phyloP scores from a whole-genome alignment of 2,797 vertebrate species.

The Dromococcyx pavoninus region DNA sequence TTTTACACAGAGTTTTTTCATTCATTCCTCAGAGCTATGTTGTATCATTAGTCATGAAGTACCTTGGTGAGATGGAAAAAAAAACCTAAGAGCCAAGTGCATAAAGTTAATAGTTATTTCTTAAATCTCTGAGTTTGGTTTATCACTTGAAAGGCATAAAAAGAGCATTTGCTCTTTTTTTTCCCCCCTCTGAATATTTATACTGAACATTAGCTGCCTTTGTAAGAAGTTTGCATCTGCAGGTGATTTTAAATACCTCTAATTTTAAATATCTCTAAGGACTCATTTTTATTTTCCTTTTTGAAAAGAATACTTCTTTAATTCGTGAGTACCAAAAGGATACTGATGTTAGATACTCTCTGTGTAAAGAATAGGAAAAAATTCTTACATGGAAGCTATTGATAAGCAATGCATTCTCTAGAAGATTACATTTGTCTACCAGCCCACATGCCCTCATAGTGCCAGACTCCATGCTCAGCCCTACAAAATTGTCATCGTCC shows the following conservation, averaged over 20 bases:
- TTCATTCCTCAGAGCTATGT: not conserved
- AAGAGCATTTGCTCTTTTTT: not conserved
- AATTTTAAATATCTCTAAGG: not conserved
- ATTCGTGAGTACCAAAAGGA: not conserved
- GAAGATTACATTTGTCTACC: not conserved
- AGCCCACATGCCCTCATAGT: not conserved
- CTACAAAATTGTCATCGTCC: slow-evolving; percentile 19
- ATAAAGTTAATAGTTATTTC: not conserved
- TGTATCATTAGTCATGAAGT: not conserved
- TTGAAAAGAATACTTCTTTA: not conserved
- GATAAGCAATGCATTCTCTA: not conserved
- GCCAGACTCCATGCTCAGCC: not conserved
- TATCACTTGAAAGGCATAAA: not conserved
- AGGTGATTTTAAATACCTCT: not conserved
- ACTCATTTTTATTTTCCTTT: not conserved
- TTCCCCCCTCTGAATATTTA: not conserved
- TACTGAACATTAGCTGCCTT: not conserved
- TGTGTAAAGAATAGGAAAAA: not conserved
- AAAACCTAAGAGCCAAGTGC: not conserved
- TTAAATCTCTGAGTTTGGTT: not conserved
- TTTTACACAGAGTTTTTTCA: not conserved
- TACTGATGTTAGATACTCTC: not conserved
- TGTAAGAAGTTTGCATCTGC: not conserved
- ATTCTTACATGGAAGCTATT: not conserved
- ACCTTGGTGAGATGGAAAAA: not conserved